Evolutionary conservation across 2,113 vertebrate species (phyloP).

Genomic region (Tachycineta bicolor): DNA sequence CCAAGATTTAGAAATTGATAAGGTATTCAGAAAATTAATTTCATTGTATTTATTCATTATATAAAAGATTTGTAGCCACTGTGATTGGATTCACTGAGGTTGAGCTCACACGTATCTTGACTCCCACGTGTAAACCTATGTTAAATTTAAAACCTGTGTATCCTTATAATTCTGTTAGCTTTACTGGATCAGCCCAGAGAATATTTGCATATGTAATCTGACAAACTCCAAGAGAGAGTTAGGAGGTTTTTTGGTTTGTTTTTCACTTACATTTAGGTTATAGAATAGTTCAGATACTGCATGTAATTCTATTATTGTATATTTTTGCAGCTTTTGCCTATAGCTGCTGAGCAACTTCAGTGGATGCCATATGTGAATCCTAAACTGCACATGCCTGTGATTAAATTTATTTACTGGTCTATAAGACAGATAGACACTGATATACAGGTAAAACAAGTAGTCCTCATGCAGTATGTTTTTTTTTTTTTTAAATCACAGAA

Average conservation of each 20-base stretch:
- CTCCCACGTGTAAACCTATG: neutral
- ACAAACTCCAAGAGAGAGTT: neutral
- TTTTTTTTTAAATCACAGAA: neutral
- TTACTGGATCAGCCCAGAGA: neutral
- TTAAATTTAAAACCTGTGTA: neutral
- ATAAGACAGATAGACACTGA: conserved; percentile 80
- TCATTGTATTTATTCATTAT: neutral
- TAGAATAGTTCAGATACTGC: neutral
- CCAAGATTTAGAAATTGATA: neutral
- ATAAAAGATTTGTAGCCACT: neutral
- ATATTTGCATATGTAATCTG: neutral
- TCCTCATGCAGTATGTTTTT: neutral
- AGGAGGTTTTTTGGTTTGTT: neutral
- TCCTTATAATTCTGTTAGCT: neutral
- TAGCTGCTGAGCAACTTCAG: conserved; percentile 84
- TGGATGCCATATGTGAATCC: conserved; percentile 75
- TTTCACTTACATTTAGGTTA: neutral
- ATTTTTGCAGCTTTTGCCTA: conserved; percentile 79
- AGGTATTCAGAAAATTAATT: neutral
- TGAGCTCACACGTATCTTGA: neutral
- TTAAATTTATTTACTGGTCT: conserved; percentile 84
- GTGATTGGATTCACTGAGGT: neutral
- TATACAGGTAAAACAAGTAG: conserved; percentile 74
- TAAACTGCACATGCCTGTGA: conserved; percentile 75
- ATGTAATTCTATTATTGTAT: neutral